Percentiles rank a stretch among this genome's conserved stretches.
These are phyloP conservation scores for Halictus rubicundus DNA, from an alignment of 1,140 invertebrate genomes.

Conservation along the genomic window DNA sequence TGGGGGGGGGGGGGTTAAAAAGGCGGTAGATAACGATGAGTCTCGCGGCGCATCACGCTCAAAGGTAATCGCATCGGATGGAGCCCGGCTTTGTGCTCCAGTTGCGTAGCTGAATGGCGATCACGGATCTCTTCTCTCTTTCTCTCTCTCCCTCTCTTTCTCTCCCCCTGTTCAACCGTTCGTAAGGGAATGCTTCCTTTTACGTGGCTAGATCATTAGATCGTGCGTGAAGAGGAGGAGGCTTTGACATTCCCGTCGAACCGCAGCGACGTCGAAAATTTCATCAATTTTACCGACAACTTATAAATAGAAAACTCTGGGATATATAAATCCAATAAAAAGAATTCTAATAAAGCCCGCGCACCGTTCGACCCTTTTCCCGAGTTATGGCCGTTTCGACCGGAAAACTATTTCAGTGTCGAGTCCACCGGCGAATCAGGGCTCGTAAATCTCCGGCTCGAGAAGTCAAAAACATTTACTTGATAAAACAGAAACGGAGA, in stretches of 20 bases:
- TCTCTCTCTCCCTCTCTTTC: too few species aligned
- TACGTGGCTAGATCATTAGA: conserved; percentile 17
- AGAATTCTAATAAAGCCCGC: too few species aligned
- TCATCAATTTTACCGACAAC: too few species aligned
- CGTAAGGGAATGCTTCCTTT: conserved; percentile 18
- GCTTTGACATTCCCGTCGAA: neutral
- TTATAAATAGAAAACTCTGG: too few species aligned
- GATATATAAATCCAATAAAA: too few species aligned
- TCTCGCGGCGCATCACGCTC: conserved; percentile 1
- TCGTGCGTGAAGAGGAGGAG: neutral
- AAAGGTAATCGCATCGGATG: conserved; percentile 20
- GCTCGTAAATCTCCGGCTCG: too few species aligned
- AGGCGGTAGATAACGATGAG: neutral
- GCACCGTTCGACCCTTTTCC: too few species aligned
- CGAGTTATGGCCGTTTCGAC: too few species aligned
- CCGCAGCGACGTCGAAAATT: neutral
- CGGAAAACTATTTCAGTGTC: too few species aligned
- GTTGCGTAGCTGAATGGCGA: conserved; percentile 28
- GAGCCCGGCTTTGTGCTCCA: conserved; percentile 31
- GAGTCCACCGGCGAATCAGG: too few species aligned
- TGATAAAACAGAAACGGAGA: too few species aligned
- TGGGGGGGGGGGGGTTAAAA: neutral
- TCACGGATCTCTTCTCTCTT: neutral
- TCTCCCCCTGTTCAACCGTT: neutral
- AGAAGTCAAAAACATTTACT: too few species aligned